Evolutionary conservation across 1,140 invertebrate genomes (phyloP).

Genomic region (Tenebrio molitor): DNA sequence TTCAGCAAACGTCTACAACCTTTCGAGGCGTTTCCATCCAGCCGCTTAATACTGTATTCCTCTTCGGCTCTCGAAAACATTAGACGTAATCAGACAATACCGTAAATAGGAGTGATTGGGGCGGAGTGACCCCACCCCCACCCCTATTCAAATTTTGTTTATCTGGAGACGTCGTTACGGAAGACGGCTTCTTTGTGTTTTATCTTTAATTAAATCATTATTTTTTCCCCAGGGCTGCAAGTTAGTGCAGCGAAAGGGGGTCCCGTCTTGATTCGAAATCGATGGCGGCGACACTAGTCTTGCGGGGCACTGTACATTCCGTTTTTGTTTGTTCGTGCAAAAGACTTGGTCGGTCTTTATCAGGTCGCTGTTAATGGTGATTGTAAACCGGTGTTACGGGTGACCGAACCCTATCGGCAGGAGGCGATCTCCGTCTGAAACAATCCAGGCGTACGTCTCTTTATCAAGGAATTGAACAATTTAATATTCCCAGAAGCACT

Average conservation of each 20-base stretch:
- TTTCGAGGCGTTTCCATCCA: constrained; percentile 30
- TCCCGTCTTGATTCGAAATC: no score
- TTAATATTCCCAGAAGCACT: constrained; percentile 57
- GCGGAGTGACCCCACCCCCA: no score
- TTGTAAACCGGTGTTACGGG: no score
- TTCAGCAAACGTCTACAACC: constrained; percentile 53
- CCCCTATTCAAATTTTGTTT: constrained; percentile 35
- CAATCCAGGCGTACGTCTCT: neutral
- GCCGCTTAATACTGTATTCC: constrained; percentile 40
- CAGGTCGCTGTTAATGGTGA: no score
- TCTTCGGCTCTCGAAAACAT: constrained; percentile 38
- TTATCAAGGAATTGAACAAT: constrained; percentile 57
- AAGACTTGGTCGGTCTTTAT: no score
- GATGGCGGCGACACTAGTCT: no score
- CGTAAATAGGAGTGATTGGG: constrained; percentile 34
- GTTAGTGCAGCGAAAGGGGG: neutral
- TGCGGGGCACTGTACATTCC: no score
- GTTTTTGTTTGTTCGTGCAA: no score
- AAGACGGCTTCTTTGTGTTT: constrained; percentile 29
- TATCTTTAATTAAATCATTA: constrained; percentile 43
- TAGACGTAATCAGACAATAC: constrained; percentile 45
- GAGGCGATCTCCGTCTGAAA: no score
- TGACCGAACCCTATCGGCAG: no score
- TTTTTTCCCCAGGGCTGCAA: constrained; percentile 3
- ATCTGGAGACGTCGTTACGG: constrained; percentile 28